Evolutionary conservation across 1,140 invertebrate species (phyloP), one percentile per base, ranked within the genome.

Genomic region (Camponotus vicinus): DNA sequence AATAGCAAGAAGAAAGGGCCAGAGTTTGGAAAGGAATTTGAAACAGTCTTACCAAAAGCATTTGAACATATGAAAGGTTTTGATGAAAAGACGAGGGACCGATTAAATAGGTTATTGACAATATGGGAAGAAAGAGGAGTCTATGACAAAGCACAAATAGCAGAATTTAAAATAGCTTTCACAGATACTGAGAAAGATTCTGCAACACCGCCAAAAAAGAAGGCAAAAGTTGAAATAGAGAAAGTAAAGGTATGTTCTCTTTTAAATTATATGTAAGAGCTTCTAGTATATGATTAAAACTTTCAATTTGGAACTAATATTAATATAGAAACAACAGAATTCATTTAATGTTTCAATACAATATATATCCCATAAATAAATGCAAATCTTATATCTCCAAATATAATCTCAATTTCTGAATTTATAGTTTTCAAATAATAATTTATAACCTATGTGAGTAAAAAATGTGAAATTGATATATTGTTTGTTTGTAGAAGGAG

Each of bases 1-100:
- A 99, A 99, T 92, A 98, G 98, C 93, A 98, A 98, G 92, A 99
- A 99, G 93, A 99, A 99, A 95, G 99, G 98, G 0, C 98, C 98
- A 7, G 99, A 99, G 95, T 99, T 98, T 96, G 97, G 98, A 13
- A 97, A 97, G 94, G 98, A 98, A 92, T 99, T 98, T 95, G 97
- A 96, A 9, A 96, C 96, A 78, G 96, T 97, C 15, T 94, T 99
- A 21, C 96, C 96, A 85, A 97, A 97, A 93, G 97, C 98, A 1
- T 98, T 99, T 91, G 96, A 97, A 87, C 97, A 98, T 88, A 98
- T 99, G 95, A 97, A 97, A 27, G 96, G 96, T 11, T 96, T 97
- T 45, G 97, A 97, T 89, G 96, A 97, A 49, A 98, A 98, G 93
- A 97, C 97, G 0, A 96, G 97, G 88, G 96, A 97, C 79, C 97